phyloP scores from a whole-genome alignment of 1,140 invertebrate species.

The Microplitis demolitor region DNA sequence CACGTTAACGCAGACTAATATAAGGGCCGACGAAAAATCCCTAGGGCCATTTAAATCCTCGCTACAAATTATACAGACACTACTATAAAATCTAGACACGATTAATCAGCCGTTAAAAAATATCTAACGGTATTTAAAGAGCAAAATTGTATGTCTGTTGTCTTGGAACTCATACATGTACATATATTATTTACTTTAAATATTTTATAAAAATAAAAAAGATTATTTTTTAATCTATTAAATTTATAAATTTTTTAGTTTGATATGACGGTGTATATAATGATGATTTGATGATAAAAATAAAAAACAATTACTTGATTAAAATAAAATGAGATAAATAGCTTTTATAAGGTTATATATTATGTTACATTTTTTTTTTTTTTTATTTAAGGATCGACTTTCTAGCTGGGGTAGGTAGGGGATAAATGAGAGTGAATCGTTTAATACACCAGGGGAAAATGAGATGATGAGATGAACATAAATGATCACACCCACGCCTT shows the following conservation, averaged over 20 bases:
- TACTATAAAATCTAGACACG: neutral
- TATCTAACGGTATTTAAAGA: constrained; percentile 59
- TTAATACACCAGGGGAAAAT: neutral
- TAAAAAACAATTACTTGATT: no score
- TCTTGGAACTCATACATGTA: constrained; percentile 3
- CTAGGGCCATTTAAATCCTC: no score
- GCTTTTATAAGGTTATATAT: neutral
- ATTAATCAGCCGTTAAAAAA: neutral
- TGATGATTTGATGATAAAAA: neutral
- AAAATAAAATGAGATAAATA: no score
- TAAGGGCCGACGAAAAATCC: no score
- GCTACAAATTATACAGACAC: no score
- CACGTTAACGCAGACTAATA: no score
- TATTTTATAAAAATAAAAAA: neutral
- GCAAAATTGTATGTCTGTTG: constrained; percentile 31
- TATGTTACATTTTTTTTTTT: constrained; percentile 4
- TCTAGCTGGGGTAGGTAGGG: no score
- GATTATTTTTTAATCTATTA: neutral
- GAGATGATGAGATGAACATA: constrained; percentile 14
- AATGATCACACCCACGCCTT: constrained; percentile 15
- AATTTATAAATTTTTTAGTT: neutral
- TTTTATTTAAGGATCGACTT: neutral
- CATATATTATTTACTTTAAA: constrained; percentile 19
- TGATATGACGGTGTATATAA: no score
- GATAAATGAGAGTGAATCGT: no score